These are phyloP conservation scores for Helarctos malayanus DNA, from an alignment of 2,797 vertebrate genomes.

Conservation along the genomic window DNA sequence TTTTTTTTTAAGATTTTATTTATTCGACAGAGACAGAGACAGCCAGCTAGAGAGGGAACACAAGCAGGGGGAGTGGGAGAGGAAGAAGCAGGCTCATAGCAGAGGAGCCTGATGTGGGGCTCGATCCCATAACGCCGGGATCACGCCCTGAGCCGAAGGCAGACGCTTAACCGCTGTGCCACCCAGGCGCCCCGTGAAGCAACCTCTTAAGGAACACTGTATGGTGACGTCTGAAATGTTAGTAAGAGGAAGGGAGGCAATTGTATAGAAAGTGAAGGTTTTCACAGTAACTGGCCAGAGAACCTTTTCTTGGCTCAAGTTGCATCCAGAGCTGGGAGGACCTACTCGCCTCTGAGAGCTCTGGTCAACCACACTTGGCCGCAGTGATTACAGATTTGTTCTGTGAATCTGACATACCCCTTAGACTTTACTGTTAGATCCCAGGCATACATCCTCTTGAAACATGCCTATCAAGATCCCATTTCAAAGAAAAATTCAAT, in stretches of 20 bases:
- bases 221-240: neutral
- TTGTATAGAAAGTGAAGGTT: neutral
- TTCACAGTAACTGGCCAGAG: neutral
- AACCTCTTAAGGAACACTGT: neutral
- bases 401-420: neutral
- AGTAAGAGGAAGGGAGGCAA: conserved; percentile 17
- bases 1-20: too few species aligned
- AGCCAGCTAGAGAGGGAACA: too few species aligned
- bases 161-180: too few species aligned
- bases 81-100: too few species aligned
- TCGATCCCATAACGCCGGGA: too few species aligned
- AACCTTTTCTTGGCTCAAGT: neutral
- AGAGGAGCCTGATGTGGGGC: too few species aligned
- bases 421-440: conserved; percentile 38
- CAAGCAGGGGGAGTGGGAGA: too few species aligned
- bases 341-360: neutral
- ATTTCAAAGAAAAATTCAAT: conserved; percentile 45
- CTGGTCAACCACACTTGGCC: neutral
- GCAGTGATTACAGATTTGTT: neutral
- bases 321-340: neutral
- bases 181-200: neutral
- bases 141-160: too few species aligned
- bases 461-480: neutral
- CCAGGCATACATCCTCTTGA: neutral
- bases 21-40: too few species aligned